Conservation (phyloP, 2,797 vertebrate species). For the Helicolenus hilgendorfi region DNA sequence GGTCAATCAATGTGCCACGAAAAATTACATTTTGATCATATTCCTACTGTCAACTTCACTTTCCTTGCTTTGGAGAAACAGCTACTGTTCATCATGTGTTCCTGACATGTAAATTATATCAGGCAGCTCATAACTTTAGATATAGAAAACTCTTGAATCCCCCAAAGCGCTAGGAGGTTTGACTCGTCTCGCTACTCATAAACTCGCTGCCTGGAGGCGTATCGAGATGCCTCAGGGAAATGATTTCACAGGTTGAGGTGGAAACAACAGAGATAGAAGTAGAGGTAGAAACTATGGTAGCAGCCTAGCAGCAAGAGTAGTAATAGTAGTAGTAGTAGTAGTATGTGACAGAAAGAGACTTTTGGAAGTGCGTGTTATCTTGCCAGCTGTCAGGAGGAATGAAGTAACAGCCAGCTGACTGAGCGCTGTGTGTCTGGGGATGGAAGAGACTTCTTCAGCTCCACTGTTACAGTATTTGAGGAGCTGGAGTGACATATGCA, state of each 20-base stretch:
- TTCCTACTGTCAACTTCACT: neutral
- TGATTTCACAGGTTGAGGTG: neutral
- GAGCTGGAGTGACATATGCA: neutral
- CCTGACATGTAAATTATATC: neutral
- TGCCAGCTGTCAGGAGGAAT: slow-evolving; percentile 32
- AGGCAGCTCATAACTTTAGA: neutral
- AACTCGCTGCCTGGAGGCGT: slow-evolving; percentile 10
- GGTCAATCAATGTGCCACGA: neutral
- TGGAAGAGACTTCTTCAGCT: neutral
- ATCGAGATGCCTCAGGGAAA: neutral
- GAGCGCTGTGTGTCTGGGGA: neutral
- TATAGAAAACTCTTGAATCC: neutral
- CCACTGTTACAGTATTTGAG: neutral
- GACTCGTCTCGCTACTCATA: neutral
- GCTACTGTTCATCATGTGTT: neutral
- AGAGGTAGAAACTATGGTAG: neutral
- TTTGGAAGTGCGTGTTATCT: neutral
- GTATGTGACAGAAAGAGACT: slow-evolving; percentile 3
- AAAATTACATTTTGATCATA: neutral
- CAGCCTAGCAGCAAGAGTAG: neutral
- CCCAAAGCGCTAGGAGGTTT: neutral
- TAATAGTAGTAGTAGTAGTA: neutral
- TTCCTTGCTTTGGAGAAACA: neutral
- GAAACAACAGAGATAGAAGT: neutral
- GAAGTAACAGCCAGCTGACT: slow-evolving; percentile 19